Evolutionary conservation across 2,113 vertebrate species (phyloP).

Genomic region (Dasypus novemcinctus): DNA sequence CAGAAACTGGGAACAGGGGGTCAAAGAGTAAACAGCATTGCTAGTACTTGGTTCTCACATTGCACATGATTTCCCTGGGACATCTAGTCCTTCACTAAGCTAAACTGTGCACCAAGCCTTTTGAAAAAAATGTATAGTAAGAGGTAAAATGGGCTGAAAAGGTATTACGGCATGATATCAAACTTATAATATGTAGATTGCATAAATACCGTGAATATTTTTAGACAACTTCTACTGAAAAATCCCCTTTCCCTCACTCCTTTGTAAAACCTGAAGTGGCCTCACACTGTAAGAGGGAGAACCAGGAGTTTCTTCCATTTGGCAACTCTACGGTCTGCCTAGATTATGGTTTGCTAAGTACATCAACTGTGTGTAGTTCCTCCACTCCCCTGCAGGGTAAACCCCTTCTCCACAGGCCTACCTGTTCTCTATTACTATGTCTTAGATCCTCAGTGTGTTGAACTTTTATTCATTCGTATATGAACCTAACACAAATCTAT

Average conservation of each 20-base stretch:
- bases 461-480: not conserved
- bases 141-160: not conserved
- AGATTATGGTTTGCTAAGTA: not conserved
- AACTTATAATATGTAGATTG: not conserved
- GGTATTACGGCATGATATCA: not conserved
- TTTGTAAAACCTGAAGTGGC: not conserved
- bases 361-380: accelerated
- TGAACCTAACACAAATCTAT: not conserved
- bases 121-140: not conserved
- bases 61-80: not conserved
- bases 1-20: not conserved
- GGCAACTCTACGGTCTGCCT: not conserved
- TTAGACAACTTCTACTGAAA: not conserved
- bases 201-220: not conserved
- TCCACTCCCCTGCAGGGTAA: not conserved
- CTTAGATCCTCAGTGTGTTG: not conserved
- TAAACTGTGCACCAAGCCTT: not conserved
- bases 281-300: not conserved
- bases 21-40: not conserved
- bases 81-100: not conserved
- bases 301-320: not conserved
- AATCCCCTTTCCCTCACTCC: not conserved
- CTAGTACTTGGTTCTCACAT: not conserved
- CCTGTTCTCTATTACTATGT: not conserved
- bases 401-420: not conserved